Percentiles rank a stretch among this genome's conserved stretches.
Conservation (phyloP, 2,113 vertebrate species). For the Mystacornis crossleyi region DNA sequence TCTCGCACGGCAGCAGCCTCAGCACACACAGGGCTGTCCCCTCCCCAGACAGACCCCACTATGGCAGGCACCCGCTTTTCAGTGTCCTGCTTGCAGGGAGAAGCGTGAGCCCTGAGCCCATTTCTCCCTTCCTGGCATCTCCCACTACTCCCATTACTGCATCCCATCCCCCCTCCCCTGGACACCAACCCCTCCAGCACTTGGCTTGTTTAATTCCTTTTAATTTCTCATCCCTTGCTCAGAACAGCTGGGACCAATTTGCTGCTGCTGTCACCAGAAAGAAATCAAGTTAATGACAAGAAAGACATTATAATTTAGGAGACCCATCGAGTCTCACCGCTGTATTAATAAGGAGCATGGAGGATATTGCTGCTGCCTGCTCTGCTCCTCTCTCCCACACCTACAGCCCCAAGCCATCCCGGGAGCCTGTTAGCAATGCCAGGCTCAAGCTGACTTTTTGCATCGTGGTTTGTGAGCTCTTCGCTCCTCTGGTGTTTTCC, state of each 20-base stretch:
- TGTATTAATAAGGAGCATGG: not conserved
- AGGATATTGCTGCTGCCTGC: not conserved
- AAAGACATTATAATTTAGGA: conserved; percentile 31
- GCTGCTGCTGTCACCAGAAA: conserved; percentile 32
- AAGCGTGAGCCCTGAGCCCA: rapidly evolving
- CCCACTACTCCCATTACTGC: not conserved
- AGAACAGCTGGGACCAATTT: conserved; percentile 38
- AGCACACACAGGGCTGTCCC: not conserved
- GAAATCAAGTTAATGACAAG: conserved; percentile 50
- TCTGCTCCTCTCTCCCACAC: not conserved
- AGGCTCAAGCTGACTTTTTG: not conserved
- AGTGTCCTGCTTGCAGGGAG: not conserved
- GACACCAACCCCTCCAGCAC: not conserved
- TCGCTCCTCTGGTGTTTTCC: not conserved
- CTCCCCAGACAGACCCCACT: not conserved
- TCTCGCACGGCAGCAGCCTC: not conserved
- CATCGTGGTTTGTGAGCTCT: rapidly evolving
- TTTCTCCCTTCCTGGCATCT: not conserved
- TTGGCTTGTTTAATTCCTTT: not conserved
- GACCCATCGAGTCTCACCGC: not conserved
- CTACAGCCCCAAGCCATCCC: not conserved
- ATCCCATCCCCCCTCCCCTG: not conserved
- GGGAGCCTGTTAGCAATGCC: not conserved
- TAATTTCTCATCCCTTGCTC: not conserved
- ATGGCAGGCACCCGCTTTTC: not conserved